Evolutionary conservation across 2,797 vertebrate genomes (phyloP).

Genomic region (Naso thynnoides): DNA sequence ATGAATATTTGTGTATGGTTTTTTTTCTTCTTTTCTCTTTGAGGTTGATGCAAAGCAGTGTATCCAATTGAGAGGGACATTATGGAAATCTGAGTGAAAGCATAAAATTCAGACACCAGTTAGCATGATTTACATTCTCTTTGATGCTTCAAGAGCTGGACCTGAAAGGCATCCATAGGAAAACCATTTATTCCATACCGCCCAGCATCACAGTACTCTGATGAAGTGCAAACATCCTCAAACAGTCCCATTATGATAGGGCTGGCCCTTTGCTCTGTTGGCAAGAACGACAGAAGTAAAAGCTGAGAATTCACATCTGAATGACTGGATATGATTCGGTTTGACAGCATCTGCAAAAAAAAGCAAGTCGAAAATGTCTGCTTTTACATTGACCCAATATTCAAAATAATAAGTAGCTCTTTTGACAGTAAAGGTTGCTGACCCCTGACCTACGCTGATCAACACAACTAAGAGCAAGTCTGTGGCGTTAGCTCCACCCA

Average conservation of each 20-base stretch:
- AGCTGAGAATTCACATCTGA: neutral
- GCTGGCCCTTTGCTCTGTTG: slow-evolving; percentile 12
- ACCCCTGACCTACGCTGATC: too few species aligned
- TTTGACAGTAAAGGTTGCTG: too few species aligned
- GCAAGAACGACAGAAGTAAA: slow-evolving; percentile 15
- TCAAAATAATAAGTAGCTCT: neutral
- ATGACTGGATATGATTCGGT: slow-evolving; percentile 10
- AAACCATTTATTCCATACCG: slow-evolving; percentile 1
- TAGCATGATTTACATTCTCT: slow-evolving; percentile 40
- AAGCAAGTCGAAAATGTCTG: neutral
- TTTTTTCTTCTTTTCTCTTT: neutral
- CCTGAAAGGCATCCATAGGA: slow-evolving; percentile 24
- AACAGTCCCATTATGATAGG: slow-evolving; percentile 11
- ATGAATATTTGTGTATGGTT: neutral
- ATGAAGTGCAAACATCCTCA: slow-evolving; percentile 16
- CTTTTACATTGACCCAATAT: slow-evolving; percentile 8
- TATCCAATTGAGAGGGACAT: slow-evolving; percentile 23
- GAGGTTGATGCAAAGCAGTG: neutral
- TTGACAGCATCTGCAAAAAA: slow-evolving; percentile 25
- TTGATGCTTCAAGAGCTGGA: slow-evolving; percentile 34
- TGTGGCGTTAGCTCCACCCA: too few species aligned
- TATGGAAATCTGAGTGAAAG: slow-evolving; percentile 40
- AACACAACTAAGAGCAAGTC: too few species aligned
- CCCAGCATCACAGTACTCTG: neutral
- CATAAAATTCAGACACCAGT: slow-evolving; percentile 28